Conservation (phyloP, 2,888 invertebrate genomes). For the Macropis europaea region DNA sequence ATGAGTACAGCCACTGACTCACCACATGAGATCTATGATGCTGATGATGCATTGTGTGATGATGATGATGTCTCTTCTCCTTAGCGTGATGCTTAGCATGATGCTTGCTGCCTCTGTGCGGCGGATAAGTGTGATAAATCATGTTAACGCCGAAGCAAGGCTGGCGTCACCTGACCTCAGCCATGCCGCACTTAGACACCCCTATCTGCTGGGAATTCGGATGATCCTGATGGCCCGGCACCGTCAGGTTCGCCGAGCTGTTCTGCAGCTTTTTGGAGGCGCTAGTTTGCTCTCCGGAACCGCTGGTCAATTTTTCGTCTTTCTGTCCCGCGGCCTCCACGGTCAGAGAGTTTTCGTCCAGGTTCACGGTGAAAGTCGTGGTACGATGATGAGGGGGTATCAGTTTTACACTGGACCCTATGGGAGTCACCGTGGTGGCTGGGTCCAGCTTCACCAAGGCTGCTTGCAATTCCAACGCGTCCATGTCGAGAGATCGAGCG, state of each 20-base stretch:
- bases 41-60: constrained; percentile 75
- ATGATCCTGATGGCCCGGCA: constrained; percentile 50
- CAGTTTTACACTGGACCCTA: constrained; percentile 71
- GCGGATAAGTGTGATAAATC: constrained; percentile 78
- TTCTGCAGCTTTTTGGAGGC: constrained; percentile 40
- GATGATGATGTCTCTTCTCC: constrained; percentile 76
- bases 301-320: constrained; percentile 42
- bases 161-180: constrained; percentile 78
- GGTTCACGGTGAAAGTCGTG: constrained; percentile 68
- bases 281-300: not conserved
- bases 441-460: constrained; percentile 77
- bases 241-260: constrained; percentile 37
- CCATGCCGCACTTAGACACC: constrained; percentile 61
- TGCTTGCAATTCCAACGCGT: constrained; percentile 76
- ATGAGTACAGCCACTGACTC: constrained; percentile 60
- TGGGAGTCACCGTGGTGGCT: constrained; percentile 77
- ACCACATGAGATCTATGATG: constrained; percentile 76
- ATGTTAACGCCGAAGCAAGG: constrained; percentile 75
- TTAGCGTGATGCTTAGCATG: constrained; percentile 75
- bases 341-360: constrained; percentile 52
- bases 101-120: constrained; percentile 75
- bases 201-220: constrained; percentile 53
- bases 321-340: constrained; percentile 34
- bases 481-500: constrained; percentile 61
- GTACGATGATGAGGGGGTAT: constrained; percentile 63